Evolutionary conservation across 2,888 invertebrate species (phyloP), one percentile per base, ranked within the genome.

Genomic region (Orchestes rusci): DNA sequence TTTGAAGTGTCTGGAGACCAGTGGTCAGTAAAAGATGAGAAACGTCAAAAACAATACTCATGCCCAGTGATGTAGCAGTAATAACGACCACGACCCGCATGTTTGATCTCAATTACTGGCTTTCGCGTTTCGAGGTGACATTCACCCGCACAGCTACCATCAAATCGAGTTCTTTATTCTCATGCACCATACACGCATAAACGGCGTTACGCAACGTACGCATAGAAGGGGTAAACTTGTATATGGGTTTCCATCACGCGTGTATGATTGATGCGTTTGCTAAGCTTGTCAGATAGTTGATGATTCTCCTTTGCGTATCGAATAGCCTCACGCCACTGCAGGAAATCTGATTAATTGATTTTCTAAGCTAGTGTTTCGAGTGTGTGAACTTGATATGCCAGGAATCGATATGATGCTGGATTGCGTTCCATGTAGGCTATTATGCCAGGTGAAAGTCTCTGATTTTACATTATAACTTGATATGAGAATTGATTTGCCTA

Each of bases 121-220:
- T 39, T 36, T 32, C 34, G 50, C 51, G 51, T 48, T 51, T 51
- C 39, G 49, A 51, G 51, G 39, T 52, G 43, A 50, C 48, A 53
- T 53, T 54, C 51, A 50, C 56, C 54, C 56, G 53, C 56, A 52
- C 52, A 37, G 31, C 34, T 37, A 29, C 35, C 40, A 54, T n/a
- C n/a, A n/a, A 54, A 53, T 54, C 56, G 52, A 53, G 54, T 56
- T 56, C 51, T 56, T 53, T 56, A 54, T 54, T 50, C 51, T 47
- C 43, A 31, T 39, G n/a, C n/a, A n/a, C n/a, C n/a, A n/a, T n/a
- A 51, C 53, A 51, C 53, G 55, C 48, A 48, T 51, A 46, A 53
- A 50, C 45, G 48, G 51, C 53, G 50, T 50, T 50, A 47, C 47
- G 50, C 47, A 50, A 50, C 50, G 39, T 48, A 48, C 47, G 47